Percentiles rank a stretch among this genome's conserved stretches.
These are phyloP conservation scores for Entomobrya proxima DNA, from an alignment of 2,888 invertebrate genomes.

Conservation along the genomic window DNA sequence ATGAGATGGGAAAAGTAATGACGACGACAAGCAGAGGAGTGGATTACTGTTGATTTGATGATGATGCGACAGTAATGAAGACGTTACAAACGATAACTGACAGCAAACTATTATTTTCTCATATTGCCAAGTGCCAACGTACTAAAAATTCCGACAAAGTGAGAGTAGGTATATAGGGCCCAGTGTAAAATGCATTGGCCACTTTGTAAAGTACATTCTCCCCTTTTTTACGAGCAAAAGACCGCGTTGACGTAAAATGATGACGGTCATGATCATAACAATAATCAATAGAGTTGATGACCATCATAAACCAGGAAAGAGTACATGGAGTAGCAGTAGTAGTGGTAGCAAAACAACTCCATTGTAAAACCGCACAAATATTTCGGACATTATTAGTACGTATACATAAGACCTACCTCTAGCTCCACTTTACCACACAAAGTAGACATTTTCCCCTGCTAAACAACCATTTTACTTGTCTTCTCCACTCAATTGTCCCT, in stretches of 20 bases:
- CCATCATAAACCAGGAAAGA: conserved; percentile 24
- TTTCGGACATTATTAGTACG: background rate
- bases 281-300: conserved; percentile 39
- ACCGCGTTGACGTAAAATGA: conserved; percentile 10
- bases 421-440: background rate
- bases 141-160: background rate
- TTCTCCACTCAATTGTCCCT: background rate
- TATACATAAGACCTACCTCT: background rate
- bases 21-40: background rate
- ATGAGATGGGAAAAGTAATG: background rate
- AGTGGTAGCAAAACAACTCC: too few relatives aligned
- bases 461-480: background rate
- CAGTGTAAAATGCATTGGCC: conserved; percentile 4
- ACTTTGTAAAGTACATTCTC: background rate
- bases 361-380: conserved; percentile 10
- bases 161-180: background rate
- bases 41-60: background rate
- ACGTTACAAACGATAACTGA: conserved; percentile 27
- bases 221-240: background rate
- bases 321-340: too few relatives aligned
- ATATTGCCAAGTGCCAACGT: background rate
- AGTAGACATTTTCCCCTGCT: background rate
- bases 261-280: conserved; percentile 43
- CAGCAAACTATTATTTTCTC: conserved; percentile 2
- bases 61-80: conserved; percentile 14